Conservation (phyloP, 2,888 invertebrate genomes). For the Meiosimyza decipiens region DNA sequence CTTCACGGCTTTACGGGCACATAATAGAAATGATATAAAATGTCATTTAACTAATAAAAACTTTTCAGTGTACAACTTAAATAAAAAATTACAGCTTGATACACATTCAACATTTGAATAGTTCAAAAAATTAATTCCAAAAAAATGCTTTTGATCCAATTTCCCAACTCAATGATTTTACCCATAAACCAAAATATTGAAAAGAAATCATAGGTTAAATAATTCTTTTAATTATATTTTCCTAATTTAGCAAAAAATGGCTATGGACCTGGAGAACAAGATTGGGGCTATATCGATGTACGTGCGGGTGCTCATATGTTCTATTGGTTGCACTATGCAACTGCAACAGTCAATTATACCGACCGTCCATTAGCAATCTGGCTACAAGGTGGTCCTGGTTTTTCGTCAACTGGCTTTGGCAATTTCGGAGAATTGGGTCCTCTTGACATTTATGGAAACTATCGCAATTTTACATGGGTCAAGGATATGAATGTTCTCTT, state of each 20-base stretch:
- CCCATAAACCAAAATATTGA: too few species aligned
- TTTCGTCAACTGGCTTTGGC: conserved; percentile 84
- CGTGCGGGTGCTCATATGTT: conserved; percentile 83
- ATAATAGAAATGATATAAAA: too few species aligned
- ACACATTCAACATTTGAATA: too few species aligned
- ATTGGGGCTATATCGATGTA: conserved; percentile 80
- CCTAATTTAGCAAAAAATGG: conserved; percentile 53
- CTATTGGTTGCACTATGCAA: conserved; percentile 87
- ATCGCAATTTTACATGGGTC: conserved; percentile 83
- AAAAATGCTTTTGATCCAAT: too few species aligned
- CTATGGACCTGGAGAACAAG: conserved; percentile 76
- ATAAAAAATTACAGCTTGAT: too few species aligned
- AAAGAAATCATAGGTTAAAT: too few species aligned
- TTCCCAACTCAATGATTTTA: too few species aligned
- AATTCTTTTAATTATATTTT: too few species aligned
- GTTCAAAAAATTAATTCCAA: too few species aligned
- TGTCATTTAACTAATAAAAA: too few species aligned
- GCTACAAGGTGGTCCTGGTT: conserved; percentile 90
- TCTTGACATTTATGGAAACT: conserved; percentile 73
- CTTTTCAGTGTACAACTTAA: too few species aligned
- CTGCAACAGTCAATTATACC: conserved; percentile 71
- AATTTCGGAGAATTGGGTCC: conserved; percentile 89
- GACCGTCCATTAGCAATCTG: conserved; percentile 83
- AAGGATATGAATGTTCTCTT: conserved; percentile 84
- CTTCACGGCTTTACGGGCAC: too few species aligned